These are phyloP conservation scores for Pelodiscus sinensis DNA, from an alignment of 2,113 vertebrate species.

Conservation along the genomic window DNA sequence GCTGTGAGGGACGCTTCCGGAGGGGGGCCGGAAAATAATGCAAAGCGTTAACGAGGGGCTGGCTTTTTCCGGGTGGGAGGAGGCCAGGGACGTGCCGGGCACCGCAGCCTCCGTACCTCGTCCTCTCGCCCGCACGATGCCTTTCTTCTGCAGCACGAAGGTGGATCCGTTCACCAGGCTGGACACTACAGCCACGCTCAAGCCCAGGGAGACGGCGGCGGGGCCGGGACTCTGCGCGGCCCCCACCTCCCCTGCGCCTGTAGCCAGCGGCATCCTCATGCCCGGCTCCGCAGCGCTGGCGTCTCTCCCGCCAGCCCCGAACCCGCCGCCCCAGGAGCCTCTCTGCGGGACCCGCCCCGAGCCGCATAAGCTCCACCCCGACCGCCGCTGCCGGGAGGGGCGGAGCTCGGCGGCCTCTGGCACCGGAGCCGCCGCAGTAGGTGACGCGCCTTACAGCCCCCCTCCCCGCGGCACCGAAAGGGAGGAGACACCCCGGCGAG, in stretches of 20 bases:
- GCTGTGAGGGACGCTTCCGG: background rate
- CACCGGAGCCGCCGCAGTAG: background rate
- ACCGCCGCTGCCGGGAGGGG: constrained; percentile 44
- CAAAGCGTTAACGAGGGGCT: no score
- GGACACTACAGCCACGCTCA: constrained; percentile 88
- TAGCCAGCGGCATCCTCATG: constrained; percentile 46
- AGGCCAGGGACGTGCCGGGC: background rate
- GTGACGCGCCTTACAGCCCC: no score
- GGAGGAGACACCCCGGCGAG: background rate
- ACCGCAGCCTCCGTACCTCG: constrained; percentile 80
- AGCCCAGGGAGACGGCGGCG: constrained; percentile 79
- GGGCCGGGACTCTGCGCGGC: constrained; percentile 70
- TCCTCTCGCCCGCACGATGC: constrained; percentile 88
- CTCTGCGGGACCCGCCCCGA: constrained; percentile 3
- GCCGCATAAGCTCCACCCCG: constrained; percentile 64
- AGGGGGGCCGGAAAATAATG: background rate
- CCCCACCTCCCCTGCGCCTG: constrained; percentile 41
- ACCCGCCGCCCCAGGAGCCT: background rate
- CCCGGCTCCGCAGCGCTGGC: background rate
- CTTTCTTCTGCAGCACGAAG: constrained; percentile 95
- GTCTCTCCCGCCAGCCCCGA: background rate
- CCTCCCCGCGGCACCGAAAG: no score
- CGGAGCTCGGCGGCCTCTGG: constrained; percentile 32
- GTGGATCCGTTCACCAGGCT: constrained; percentile 96
- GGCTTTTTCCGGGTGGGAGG: background rate